Evolutionary conservation across 2,797 vertebrate species (phyloP), one percentile per base, ranked within the genome.

Genomic region (Hoplostethus mediterraneus): DNA sequence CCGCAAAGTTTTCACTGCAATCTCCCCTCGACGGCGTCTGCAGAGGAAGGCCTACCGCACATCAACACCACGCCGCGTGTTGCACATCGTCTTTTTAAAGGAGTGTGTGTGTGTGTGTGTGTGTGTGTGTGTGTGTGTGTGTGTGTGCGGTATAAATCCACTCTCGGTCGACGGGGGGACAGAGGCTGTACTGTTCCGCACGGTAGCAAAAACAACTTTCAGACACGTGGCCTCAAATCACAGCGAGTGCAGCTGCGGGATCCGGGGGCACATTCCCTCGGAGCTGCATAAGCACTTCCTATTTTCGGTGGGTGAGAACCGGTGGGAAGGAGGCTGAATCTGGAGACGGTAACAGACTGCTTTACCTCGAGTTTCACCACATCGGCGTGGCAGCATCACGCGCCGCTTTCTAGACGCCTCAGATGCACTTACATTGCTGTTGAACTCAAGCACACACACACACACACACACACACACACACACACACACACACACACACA

Each of bases 241-340:
- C 73, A 69, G 63, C 44, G 52, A 45, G 81, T 74, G 76, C 87
- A 84, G 84, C 79, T 80, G 82, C 25, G 21, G 84, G 82, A 86
- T 85, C 75, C 80, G 73, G 72, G n/a, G 6, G 71, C 82, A 76
- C 87, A 77, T 82, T 89, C 88, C 80, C 89, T 72, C 67, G 52
- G 65, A 72, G 82, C 77, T 82, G 31, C 77, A 83, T 71, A 84
- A 82, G 85, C 75, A 67, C 83, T 86, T 90, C 83, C 82, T 83
- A 83, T 88, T 21, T 21, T 85, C 72, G 47, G 83, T 63, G 82
- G 83, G 81, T 79, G 80, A 81, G 70, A 89, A 75, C 61, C 51
- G 67, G n/a, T n/a, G 9, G 66, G 66, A 64, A 13, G 53, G 75
- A 65, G 58, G 62, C 71, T 14, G 60, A 63, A 68, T 0, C 42